phyloP scores from a whole-genome alignment of 2,113 vertebrate species.

The Callorhinus ursinus region DNA sequence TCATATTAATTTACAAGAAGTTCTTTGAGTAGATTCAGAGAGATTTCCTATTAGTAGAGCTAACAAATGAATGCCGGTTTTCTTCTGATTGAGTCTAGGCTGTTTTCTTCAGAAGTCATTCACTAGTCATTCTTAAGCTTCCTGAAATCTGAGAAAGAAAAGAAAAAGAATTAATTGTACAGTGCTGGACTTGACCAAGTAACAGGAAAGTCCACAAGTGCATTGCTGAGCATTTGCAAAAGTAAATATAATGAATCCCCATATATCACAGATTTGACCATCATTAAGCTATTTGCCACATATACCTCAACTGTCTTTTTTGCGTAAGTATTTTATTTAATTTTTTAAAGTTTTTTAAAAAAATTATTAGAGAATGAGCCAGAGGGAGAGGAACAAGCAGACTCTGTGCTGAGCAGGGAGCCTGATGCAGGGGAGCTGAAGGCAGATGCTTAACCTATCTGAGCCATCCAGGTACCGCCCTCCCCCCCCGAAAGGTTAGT shows the following conservation, averaged over 20 bases:
- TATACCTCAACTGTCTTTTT: neutral
- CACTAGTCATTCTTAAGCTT: conserved; percentile 64
- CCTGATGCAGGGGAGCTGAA: neutral
- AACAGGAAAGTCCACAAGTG: neutral
- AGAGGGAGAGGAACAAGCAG: neutral
- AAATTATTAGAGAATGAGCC: neutral
- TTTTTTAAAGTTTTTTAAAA: neutral
- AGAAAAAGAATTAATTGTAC: conserved; percentile 61
- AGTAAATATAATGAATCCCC: neutral
- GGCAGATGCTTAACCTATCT: neutral
- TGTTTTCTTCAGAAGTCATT: conserved; percentile 65
- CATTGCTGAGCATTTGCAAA: conserved; percentile 2
- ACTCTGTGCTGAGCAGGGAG: neutral
- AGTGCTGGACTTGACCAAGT: conserved; percentile 39
- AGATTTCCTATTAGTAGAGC: conserved; percentile 66
- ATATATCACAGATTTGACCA: neutral
- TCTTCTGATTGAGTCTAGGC: conserved; percentile 60
- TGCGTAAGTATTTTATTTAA: conserved; percentile 14
- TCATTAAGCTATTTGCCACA: neutral
- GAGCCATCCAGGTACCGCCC: neutral
- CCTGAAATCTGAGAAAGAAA: conserved; percentile 63
- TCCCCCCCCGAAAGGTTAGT: neutral
- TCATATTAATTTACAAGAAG: conserved; percentile 74
- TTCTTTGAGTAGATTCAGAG: conserved; percentile 72
- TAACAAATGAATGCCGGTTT: conserved; percentile 60